These are phyloP conservation scores for Tetrax tetrax DNA, from an alignment of 2,113 vertebrate species.

Conservation along the genomic window DNA sequence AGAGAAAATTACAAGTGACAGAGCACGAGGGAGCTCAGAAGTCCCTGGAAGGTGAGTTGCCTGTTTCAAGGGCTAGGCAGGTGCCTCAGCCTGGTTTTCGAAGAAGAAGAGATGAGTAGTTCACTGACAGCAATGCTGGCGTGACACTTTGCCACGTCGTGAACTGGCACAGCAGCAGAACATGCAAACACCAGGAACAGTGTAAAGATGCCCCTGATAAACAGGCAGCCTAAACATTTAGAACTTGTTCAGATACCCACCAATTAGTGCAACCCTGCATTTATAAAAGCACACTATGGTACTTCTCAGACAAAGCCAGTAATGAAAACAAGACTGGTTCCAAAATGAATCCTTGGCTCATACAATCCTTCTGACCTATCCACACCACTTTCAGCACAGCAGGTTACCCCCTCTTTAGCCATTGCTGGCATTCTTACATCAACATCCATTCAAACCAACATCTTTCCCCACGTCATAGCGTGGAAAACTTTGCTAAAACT, in stretches of 20 bases:
- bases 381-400: not conserved
- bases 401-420: not conserved
- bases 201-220: not conserved
- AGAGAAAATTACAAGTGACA: not conserved
- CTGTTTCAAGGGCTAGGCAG: not conserved
- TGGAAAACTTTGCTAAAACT: not conserved
- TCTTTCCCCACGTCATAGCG: rapidly evolving
- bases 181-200: not conserved
- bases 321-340: not conserved
- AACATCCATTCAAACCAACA: not conserved
- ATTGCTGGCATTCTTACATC: not conserved
- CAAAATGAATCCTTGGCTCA: not conserved
- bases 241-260: not conserved
- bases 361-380: not conserved
- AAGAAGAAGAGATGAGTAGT: not conserved
- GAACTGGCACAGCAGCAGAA: not conserved
- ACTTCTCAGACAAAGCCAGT: not conserved
- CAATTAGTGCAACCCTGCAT: not conserved
- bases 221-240: not conserved
- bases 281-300: not conserved
- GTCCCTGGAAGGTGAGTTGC: not conserved
- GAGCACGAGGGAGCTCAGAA: not conserved
- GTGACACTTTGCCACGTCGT: not conserved
- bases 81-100: not conserved
- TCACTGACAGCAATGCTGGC: not conserved